Evolutionary conservation across 2,113 vertebrate species (phyloP).

Genomic region (Centrocercus urophasianus): DNA sequence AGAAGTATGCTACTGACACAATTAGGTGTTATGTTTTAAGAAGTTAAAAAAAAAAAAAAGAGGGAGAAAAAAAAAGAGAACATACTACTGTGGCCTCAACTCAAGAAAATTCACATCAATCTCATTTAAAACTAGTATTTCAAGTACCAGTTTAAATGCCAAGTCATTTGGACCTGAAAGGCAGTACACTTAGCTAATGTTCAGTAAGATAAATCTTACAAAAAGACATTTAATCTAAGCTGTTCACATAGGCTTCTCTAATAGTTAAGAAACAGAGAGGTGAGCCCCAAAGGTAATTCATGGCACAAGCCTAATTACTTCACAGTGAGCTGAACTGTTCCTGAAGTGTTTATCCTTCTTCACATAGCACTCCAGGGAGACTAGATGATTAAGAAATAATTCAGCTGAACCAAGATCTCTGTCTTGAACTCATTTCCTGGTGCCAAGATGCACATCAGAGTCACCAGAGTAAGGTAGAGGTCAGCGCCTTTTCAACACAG

Average conservation of each 20-base stretch:
- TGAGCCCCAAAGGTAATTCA: background rate
- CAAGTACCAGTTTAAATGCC: background rate
- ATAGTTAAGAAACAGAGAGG: background rate
- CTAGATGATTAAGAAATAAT: background rate
- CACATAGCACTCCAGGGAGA: background rate
- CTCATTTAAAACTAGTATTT: background rate
- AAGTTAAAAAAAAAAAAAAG: background rate
- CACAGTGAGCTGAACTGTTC: background rate
- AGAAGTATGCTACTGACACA: background rate
- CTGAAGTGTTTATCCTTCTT: background rate
- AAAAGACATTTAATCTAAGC: background rate
- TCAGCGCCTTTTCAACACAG: background rate
- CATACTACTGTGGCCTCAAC: background rate
- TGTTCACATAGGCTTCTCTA: background rate
- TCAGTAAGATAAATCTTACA: background rate
- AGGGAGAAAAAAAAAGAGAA: accelerated
- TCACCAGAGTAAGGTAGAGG: background rate
- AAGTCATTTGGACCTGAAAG: background rate
- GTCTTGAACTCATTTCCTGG: background rate
- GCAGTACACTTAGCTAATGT: background rate
- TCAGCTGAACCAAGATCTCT: background rate
- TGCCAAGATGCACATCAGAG: background rate
- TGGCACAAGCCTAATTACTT: background rate
- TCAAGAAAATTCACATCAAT: background rate
- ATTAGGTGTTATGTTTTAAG: background rate